A percentile compares a stretch with the other conserved stretches of the same genome.
phyloP scores from a whole-genome alignment of 2,113 vertebrate species.

The Ctenodactylus gundi region DNA sequence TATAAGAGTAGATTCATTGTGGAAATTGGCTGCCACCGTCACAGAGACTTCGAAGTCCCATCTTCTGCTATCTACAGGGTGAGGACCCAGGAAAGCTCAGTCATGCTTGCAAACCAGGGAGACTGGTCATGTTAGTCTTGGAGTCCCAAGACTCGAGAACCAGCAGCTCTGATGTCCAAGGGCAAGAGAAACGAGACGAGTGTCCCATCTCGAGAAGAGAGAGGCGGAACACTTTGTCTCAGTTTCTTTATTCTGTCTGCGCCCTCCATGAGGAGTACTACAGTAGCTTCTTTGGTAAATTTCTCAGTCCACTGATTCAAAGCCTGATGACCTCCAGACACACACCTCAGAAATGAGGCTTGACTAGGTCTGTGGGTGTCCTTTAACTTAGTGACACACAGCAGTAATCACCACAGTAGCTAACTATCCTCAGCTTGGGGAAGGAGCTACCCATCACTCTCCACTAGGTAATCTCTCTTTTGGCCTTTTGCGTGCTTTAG shows the following conservation, averaged over 20 bases:
- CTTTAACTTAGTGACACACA: not conserved
- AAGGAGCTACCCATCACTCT: not conserved
- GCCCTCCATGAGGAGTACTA: not conserved
- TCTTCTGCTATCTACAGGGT: not conserved
- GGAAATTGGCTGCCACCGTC: not conserved
- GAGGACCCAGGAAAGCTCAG: not conserved
- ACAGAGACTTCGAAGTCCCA: not conserved
- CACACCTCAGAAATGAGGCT: not conserved
- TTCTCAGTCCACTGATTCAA: not conserved
- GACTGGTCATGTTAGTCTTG: not conserved
- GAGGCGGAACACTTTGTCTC: not conserved
- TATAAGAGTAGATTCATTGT: too few species aligned
- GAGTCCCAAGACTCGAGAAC: not conserved
- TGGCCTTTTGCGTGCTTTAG: not conserved
- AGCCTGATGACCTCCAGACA: not conserved
- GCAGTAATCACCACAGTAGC: not conserved
- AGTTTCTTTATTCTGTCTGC: too few species aligned
- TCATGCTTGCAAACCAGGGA: not conserved
- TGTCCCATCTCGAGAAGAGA: not conserved
- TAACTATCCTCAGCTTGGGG: too few species aligned
- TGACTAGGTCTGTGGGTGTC: not conserved
- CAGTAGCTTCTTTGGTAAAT: too few species aligned
- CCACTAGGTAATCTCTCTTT: too few species aligned
- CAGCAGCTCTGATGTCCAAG: not conserved
- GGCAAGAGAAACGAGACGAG: not conserved